These are phyloP conservation scores for Lithophane socia DNA, from an alignment of 2,888 invertebrate species.

Conservation along the genomic window DNA sequence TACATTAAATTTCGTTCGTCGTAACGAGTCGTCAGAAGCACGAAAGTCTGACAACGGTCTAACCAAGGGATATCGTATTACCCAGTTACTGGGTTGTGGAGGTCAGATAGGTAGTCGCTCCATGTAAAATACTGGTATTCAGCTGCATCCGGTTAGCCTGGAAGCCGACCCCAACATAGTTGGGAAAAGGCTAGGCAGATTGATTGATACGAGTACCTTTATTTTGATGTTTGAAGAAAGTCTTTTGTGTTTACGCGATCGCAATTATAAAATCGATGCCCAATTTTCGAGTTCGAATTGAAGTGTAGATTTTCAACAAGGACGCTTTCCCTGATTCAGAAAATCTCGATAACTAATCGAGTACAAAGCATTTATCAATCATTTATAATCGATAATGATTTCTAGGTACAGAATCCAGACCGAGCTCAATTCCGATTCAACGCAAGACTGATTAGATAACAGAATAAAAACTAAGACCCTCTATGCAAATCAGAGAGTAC, in stretches of 20 bases:
- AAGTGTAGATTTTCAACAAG: not conserved
- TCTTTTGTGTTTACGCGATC: not conserved
- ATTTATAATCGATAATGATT: not conserved
- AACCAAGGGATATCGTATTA: too few relatives aligned
- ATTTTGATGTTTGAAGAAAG: too few relatives aligned
- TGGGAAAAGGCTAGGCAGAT: too few relatives aligned
- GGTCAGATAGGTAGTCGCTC: too few relatives aligned
- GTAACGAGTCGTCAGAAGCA: too few relatives aligned
- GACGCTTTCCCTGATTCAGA: not conserved
- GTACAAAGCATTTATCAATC: not conserved
- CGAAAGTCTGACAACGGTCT: too few relatives aligned
- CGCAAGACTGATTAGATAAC: constrained; percentile 15
- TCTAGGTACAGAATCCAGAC: not conserved
- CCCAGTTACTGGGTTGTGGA: too few relatives aligned
- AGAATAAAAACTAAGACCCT: constrained; percentile 17
- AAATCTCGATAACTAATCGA: not conserved
- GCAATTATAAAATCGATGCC: not conserved
- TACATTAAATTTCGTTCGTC: too few relatives aligned
- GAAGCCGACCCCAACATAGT: too few relatives aligned
- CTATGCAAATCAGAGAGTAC: constrained; percentile 65
- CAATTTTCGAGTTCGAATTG: not conserved
- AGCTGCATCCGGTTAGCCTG: too few relatives aligned
- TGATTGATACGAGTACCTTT: too few relatives aligned
- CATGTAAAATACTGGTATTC: too few relatives aligned
- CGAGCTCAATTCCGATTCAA: not conserved